These are phyloP conservation scores for Dinomys branickii DNA, from an alignment of 2,113 vertebrate genomes.

Conservation along the genomic window DNA sequence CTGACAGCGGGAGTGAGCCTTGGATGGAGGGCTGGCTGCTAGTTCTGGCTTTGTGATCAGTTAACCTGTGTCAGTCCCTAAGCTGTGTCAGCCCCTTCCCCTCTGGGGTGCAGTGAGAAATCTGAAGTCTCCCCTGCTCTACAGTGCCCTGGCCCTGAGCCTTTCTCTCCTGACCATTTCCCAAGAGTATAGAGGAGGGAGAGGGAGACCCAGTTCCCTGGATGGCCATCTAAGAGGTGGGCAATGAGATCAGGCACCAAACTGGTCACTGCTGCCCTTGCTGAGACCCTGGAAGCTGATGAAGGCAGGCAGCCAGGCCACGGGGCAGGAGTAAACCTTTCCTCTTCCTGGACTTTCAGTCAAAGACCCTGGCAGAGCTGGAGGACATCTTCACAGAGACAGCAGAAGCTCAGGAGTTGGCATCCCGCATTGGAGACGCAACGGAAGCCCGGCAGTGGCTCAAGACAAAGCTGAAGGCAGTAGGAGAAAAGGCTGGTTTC, in stretches of 20 bases:
- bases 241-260: neutral
- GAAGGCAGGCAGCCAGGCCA: neutral
- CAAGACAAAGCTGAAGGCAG: slow-evolving; percentile 84
- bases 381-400: slow-evolving; percentile 87
- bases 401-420: slow-evolving; percentile 87
- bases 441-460: slow-evolving; percentile 86
- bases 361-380: slow-evolving; percentile 89
- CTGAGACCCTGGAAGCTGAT: neutral
- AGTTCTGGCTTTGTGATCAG: neutral
- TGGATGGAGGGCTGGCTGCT: neutral
- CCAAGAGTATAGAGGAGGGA: neutral
- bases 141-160: too few relatives aligned
- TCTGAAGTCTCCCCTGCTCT: neutral
- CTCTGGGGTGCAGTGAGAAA: neutral
- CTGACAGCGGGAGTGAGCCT: neutral
- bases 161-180: neutral
- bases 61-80: neutral
- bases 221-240: neutral
- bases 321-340: neutral
- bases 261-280: neutral
- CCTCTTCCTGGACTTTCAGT: slow-evolving; percentile 75
- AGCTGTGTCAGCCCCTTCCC: neutral
- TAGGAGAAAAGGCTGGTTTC: slow-evolving; percentile 87
- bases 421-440: slow-evolving; percentile 79
- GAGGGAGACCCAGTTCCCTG: neutral